phyloP scores from a whole-genome alignment of 2,113 vertebrate genomes.

The Thymallus thymallus region DNA sequence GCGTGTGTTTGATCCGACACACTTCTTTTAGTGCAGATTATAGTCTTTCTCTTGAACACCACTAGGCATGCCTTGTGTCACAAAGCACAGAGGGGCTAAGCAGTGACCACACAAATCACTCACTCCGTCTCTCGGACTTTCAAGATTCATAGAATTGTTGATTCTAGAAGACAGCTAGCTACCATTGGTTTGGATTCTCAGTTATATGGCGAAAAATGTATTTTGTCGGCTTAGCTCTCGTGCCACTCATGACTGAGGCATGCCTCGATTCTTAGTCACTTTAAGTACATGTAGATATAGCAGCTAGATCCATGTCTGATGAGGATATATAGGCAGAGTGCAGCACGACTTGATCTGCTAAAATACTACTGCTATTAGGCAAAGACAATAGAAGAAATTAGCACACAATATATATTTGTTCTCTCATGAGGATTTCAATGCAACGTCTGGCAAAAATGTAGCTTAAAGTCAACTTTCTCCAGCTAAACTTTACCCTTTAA shows the following conservation, averaged over 20 bases:
- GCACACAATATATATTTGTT: slow-evolving; percentile 31
- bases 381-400: slow-evolving; percentile 53
- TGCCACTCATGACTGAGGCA: slow-evolving; percentile 37
- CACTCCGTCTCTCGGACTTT: neutral
- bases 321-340: slow-evolving; percentile 44
- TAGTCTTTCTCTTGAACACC: slow-evolving; percentile 40
- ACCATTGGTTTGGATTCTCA: neutral
- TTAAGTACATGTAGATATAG: slow-evolving; percentile 45
- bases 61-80: slow-evolving; percentile 44
- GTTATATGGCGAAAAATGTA: neutral
- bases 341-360: slow-evolving; percentile 35
- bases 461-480: too few species aligned
- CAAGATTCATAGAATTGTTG: neutral
- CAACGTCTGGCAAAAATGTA: neutral
- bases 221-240: slow-evolving; percentile 27
- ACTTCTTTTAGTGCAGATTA: slow-evolving; percentile 77
- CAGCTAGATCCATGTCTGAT: slow-evolving; percentile 58
- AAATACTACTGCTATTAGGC: slow-evolving; percentile 28
- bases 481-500: neutral
- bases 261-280: slow-evolving; percentile 12
- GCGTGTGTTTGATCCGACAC: slow-evolving; percentile 64
- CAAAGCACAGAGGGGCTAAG: slow-evolving; percentile 30
- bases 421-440: slow-evolving; percentile 41
- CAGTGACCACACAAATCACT: slow-evolving; percentile 20
- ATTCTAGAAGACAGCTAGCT: neutral